Base-by-base conservation (phyloP, 2,113 vertebrate genomes). In the Eptesicus fuscus region DNA sequence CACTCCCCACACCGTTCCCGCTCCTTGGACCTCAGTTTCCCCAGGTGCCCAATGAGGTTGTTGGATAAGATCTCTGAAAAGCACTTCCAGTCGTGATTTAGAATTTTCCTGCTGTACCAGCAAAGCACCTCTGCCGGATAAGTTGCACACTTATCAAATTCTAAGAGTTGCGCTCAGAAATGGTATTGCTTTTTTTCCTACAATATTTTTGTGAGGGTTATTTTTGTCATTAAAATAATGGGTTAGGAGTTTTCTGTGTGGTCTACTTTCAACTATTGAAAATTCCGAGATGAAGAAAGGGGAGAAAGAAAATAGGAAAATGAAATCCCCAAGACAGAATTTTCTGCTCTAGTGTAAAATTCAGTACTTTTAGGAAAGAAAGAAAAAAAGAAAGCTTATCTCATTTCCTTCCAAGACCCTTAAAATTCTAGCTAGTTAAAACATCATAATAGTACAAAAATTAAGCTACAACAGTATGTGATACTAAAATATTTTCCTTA, bases 11-110 rank as follows among this genome's bases (percentile, higher is more conserved):
- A 18, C 32, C 35, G 1, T 59, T 59, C 11, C 8, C 35, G 30
- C 63, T 65, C 70, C 49, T 61, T 35, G 9, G 32, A 74, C 91
- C 84, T 95, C 88, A 85, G 92, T 96, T 96, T 94, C 70, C 79
- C 76, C 92, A 80, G 42, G 30, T 83, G 70, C 12, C 63, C 44
- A 44, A 4, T 35, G 37, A 93, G 56, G 47, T 59, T 9, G 12
- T 69, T 35, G 23, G 30, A 77, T 37, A 42, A 35, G 59, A n/a
- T 92, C 37, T 85, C 71, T 44, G 69, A 67, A 84, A 83, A 77
- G n/a, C n/a, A 12, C 70, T 44, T 78, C 11, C 13, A 40, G 53
- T 67, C 5, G 5, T 47, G 67, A 79, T 47, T 47, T 51, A 74
- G 78, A 95, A 93, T 71, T 92, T 83, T 44, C 14, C 30, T 53